A percentile compares a stretch with the other conserved stretches of the same genome.
Evolutionary conservation across 37 sponge, comb jelly and placozoan species (phyloP).

Genomic region (Beroe forskalii): DNA sequence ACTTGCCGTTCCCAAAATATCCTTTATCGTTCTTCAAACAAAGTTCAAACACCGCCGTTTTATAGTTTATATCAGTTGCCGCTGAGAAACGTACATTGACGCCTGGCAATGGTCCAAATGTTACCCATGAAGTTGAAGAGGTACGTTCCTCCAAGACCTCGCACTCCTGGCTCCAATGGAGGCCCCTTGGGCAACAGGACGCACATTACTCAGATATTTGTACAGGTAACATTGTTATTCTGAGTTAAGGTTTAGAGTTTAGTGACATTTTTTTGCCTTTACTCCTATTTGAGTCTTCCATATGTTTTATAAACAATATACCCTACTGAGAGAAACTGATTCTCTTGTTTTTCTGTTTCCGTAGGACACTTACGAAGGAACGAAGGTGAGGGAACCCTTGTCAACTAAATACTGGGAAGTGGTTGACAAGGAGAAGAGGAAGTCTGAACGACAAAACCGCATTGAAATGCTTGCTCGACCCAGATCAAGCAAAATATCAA

Average conservation of each 20-base stretch:
- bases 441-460: background rate
- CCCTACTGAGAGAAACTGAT: background rate
- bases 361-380: constrained; percentile 6
- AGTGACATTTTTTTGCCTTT: too few relatives aligned
- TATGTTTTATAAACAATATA: too few relatives aligned
- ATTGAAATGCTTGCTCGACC: constrained; percentile 9
- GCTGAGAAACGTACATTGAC: too few relatives aligned
- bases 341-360: background rate
- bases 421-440: background rate
- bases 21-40: too few relatives aligned
- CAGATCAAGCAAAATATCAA: background rate
- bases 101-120: constrained; percentile 13
- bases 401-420: background rate
- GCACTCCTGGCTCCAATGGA: background rate
- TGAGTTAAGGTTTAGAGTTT: too few relatives aligned
- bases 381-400: background rate
- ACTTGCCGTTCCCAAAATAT: too few relatives aligned
- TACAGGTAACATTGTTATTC: too few relatives aligned
- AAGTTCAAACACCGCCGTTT: too few relatives aligned
- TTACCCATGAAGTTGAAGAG: background rate
- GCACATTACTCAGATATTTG: constrained; percentile 6
- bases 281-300: too few relatives aligned
- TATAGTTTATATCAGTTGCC: too few relatives aligned
- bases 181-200: background rate
- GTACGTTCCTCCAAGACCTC: background rate